Percentiles rank a stretch among this genome's conserved stretches.
Conservation (phyloP, 2,113 vertebrate genomes). For the Tupaia tana region DNA sequence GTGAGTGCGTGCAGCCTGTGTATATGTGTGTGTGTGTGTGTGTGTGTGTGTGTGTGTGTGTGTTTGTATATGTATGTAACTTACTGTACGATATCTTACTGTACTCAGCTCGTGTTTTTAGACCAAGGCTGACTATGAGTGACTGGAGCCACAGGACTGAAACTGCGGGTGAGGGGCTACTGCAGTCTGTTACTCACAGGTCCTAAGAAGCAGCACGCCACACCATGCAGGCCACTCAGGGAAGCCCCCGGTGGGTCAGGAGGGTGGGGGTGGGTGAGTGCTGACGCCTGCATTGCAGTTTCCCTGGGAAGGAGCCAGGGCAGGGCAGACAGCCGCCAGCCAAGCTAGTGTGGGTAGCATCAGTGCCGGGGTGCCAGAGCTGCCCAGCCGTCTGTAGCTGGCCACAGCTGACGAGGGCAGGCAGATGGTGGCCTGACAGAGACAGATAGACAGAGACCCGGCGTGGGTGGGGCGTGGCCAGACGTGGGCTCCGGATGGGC, state of each 20-base stretch:
- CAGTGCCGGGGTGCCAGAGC: neutral
- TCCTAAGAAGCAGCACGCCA: neutral
- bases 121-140: too few species aligned
- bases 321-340: neutral
- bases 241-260: neutral
- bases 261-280: too few species aligned
- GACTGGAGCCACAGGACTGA: too few species aligned
- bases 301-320: too few species aligned
- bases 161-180: neutral
- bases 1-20: too few species aligned
- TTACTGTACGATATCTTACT: too few species aligned
- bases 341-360: neutral
- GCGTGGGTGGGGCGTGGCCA: too few species aligned
- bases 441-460: too few species aligned
- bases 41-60: too few species aligned
- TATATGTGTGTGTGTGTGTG: too few species aligned
- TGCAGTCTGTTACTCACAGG: neutral
- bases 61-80: too few species aligned
- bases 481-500: neutral
- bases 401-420: neutral
- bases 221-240: neutral
- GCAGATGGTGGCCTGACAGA: neutral
- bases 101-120: too few species aligned
- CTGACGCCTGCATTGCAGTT: neutral
- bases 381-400: neutral